phyloP scores from a whole-genome alignment of 2,888 invertebrate species.

The Ornithoptera alexandrae region DNA sequence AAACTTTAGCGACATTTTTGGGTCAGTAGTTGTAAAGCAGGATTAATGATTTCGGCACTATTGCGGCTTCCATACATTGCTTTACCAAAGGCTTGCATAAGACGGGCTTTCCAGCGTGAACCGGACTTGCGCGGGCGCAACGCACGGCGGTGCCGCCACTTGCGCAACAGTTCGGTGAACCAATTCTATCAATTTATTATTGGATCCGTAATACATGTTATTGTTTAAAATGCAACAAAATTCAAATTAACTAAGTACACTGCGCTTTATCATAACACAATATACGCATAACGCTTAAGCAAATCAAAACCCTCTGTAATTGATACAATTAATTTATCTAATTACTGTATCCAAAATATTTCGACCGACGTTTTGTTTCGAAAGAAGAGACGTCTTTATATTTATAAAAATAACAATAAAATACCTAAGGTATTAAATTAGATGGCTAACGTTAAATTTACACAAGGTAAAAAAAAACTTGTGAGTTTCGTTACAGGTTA shows the following conservation, averaged over 20 bases:
- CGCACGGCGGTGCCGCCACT: conserved; percentile 40
- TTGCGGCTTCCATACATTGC: conserved; percentile 30
- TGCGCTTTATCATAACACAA: not conserved
- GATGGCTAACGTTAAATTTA: too few species aligned
- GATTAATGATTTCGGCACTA: conserved; percentile 37
- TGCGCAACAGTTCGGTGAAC: conserved; percentile 76
- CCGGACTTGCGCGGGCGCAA: conserved; percentile 57
- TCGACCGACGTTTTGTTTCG: not conserved
- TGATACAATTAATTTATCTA: not conserved
- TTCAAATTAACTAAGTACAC: not conserved
- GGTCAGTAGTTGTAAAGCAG: conserved; percentile 35
- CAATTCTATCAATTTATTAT: conserved; percentile 41
- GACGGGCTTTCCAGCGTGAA: conserved; percentile 65
- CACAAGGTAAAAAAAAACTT: too few species aligned
- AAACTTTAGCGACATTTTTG: not conserved
- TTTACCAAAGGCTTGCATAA: conserved; percentile 57
- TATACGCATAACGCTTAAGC: not conserved
- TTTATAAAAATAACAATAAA: too few species aligned
- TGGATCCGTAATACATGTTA: conserved; percentile 18
- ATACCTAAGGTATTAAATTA: too few species aligned
- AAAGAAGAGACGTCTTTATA: too few species aligned
- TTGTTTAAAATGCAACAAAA: conserved; percentile 16
- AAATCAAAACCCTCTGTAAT: not conserved
- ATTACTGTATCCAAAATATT: not conserved
- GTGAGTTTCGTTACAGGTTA: too few species aligned